phyloP scores from a whole-genome alignment of 30 jellyfish, hydroid and myxozoan genomes.

The Turritopsis rubra region DNA sequence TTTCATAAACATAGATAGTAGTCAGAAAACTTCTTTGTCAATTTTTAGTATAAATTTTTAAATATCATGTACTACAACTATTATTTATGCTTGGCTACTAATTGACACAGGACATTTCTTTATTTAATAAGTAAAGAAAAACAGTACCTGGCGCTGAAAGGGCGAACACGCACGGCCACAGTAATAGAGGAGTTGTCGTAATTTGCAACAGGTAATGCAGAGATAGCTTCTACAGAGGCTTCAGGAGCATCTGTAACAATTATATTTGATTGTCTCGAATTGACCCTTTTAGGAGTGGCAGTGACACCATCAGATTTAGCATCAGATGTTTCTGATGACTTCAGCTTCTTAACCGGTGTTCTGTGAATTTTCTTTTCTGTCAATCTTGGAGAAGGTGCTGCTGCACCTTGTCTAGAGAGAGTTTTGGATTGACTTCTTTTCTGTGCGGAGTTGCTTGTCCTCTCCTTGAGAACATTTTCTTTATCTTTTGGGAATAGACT shows the following conservation, averaged over 20 bases:
- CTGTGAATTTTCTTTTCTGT: not conserved
- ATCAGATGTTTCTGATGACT: not conserved
- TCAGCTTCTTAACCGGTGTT: not conserved
- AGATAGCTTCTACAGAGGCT: not conserved
- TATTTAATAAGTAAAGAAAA: not conserved
- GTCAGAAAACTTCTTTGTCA: no score
- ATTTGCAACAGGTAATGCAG: conserved; percentile 1
- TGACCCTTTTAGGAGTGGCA: not conserved
- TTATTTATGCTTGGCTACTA: no score
- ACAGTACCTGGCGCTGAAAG: conserved; percentile 66
- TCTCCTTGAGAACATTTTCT: not conserved
- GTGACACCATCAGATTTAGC: not conserved
- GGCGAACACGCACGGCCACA: conserved; percentile 95
- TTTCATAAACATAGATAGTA: no score
- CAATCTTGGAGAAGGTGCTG: conserved; percentile 5
- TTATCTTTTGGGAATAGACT: not conserved
- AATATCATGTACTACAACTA: no score
- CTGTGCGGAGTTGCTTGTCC: not conserved
- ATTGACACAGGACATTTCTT: not conserved
- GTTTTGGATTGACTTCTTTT: not conserved
- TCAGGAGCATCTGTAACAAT: not conserved
- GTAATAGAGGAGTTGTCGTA: conserved; percentile 47
- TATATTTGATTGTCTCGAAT: not conserved
- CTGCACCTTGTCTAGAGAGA: not conserved
- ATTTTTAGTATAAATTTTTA: no score